Conservation (phyloP, 2,888 invertebrate species). For the Dichetophora obliterata region DNA sequence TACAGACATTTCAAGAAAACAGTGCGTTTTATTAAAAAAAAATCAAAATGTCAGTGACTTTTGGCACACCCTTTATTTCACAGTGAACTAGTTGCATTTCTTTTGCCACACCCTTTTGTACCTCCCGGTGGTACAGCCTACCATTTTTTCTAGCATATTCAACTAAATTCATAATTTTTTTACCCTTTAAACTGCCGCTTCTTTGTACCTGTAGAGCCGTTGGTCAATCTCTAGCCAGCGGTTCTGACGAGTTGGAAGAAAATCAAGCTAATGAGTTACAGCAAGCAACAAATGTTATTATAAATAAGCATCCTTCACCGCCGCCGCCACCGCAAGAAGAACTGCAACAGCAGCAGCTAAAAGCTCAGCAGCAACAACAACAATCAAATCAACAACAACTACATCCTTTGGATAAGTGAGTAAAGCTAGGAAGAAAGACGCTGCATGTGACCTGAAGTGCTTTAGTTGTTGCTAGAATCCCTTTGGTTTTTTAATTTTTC, state of each 20-base stretch:
- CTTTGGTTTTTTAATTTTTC: neutral
- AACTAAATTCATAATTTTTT: neutral
- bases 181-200: neutral
- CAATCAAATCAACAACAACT: constrained; percentile 52
- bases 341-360: constrained; percentile 42
- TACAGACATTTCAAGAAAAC: too few species aligned
- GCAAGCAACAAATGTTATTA: constrained; percentile 56
- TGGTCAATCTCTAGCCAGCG: constrained; percentile 45
- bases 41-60: too few species aligned
- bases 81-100: too few species aligned
- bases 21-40: too few species aligned
- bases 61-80: too few species aligned
- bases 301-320: constrained; percentile 63
- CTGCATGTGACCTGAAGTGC: constrained; percentile 48
- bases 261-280: constrained; percentile 27
- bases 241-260: constrained; percentile 51
- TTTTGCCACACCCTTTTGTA: too few species aligned
- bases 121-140: neutral
- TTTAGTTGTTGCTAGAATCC: constrained; percentile 35
- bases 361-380: constrained; percentile 43
- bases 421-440: constrained; percentile 49
- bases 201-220: constrained; percentile 27
- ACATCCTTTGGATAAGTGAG: constrained; percentile 66
- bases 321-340: constrained; percentile 44
- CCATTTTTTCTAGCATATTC: neutral